These are phyloP conservation scores for Triplophysa dalaica DNA, from an alignment of 2,113 vertebrate species.

Conservation along the genomic window DNA sequence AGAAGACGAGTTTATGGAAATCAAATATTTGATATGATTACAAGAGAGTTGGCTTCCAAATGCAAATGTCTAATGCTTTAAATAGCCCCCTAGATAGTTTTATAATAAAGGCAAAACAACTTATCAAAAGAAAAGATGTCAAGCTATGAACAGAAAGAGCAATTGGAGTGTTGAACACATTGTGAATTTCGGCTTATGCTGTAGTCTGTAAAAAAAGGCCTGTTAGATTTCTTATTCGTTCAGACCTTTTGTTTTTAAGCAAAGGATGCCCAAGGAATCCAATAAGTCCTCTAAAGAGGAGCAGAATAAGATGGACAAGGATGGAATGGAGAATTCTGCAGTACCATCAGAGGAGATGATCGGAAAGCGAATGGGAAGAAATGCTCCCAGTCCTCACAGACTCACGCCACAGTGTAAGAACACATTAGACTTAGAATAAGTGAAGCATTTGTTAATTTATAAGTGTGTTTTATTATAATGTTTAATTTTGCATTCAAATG, in stretches of 20 bases:
- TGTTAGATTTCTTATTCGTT: slow-evolving; percentile 9
- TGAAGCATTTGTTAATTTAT: neutral
- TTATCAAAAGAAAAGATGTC: neutral
- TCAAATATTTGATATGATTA: neutral
- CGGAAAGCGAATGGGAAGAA: slow-evolving; percentile 70
- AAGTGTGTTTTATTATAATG: neutral
- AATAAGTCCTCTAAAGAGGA: slow-evolving; percentile 69
- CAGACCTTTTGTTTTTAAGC: neutral
- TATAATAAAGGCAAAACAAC: slow-evolving; percentile 1
- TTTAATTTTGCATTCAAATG: neutral
- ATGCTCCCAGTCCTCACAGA: slow-evolving; percentile 72
- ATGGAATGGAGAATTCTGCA: slow-evolving; percentile 59
- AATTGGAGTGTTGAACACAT: neutral
- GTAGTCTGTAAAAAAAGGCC: neutral
- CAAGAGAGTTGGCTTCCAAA: neutral
- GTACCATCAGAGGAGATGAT: slow-evolving; percentile 67
- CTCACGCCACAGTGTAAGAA: slow-evolving; percentile 79
- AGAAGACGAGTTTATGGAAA: neutral
- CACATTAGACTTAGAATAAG: neutral
- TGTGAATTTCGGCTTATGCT: neutral
- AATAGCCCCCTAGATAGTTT: neutral
- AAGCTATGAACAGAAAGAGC: neutral
- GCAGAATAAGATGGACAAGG: slow-evolving; percentile 66
- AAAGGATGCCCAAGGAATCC: slow-evolving; percentile 82
- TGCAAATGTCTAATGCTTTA: neutral